phyloP scores from a whole-genome alignment of 1,140 invertebrate species.

The Cyclina sinensis region DNA sequence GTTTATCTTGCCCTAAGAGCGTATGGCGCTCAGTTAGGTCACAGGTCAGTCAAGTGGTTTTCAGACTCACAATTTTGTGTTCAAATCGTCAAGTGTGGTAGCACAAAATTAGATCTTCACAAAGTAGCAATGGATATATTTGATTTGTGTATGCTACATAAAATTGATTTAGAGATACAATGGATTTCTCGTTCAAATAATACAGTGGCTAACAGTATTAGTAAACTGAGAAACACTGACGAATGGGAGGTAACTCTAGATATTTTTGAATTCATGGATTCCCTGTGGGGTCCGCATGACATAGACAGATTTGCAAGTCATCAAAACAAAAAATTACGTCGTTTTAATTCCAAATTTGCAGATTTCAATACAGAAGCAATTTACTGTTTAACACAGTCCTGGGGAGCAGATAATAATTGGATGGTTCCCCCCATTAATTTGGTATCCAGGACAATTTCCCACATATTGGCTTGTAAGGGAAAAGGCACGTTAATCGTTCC shows the following conservation, averaged over 20 bases:
- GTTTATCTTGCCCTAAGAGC: not conserved
- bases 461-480: conserved; percentile 23
- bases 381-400: not conserved
- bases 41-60: not conserved
- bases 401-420: not conserved
- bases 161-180: not conserved
- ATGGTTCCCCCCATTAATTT: not conserved
- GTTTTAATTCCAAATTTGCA: no score
- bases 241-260: not conserved
- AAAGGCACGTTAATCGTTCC: conserved; percentile 51
- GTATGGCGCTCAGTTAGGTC: not conserved
- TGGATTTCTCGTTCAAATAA: not conserved
- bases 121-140: not conserved
- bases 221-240: not conserved
- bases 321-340: not conserved
- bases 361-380: conserved; percentile 22
- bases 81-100: not conserved
- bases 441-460: conserved; percentile 33
- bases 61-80: not conserved
- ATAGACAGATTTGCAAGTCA: no score
- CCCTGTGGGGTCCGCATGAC: not conserved
- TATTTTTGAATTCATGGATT: not conserved
- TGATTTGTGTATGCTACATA: not conserved
- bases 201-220: not conserved
- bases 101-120: not conserved